Percentiles rank a stretch among this genome's conserved stretches.
Evolutionary conservation across 2,113 vertebrate genomes (phyloP).

Genomic region (Saguinus imperator): DNA sequence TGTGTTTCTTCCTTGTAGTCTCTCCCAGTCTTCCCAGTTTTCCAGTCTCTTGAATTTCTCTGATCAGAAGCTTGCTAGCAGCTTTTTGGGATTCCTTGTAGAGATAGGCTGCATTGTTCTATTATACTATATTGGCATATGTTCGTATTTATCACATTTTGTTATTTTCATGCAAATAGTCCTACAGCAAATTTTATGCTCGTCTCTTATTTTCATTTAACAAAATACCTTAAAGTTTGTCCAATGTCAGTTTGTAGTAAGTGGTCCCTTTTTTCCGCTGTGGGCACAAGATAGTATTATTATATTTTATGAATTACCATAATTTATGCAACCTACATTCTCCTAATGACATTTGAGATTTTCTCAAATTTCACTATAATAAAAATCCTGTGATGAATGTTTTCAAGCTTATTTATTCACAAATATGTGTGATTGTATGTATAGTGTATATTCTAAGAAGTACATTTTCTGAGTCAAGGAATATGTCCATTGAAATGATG

Average conservation of each 20-base stretch:
- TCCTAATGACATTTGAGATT: neutral
- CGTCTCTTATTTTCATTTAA: neutral
- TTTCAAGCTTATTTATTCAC: neutral
- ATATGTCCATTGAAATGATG: neutral
- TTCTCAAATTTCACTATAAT: neutral
- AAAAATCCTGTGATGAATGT: neutral
- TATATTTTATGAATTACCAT: neutral
- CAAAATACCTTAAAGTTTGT: neutral
- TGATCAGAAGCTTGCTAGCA: neutral
- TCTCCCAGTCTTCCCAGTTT: neutral
- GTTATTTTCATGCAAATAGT: neutral
- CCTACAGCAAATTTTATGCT: neutral
- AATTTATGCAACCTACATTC: neutral
- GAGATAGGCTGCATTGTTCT: neutral
- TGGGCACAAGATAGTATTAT: neutral
- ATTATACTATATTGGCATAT: neutral
- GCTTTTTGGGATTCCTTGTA: neutral
- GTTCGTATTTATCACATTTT: neutral
- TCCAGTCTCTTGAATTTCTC: neutral
- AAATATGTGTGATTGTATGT: neutral
- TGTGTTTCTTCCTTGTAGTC: neutral
- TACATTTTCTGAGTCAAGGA: neutral
- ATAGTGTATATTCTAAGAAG: neutral
- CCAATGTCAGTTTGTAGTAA: neutral
- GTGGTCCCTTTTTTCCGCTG: rapidly evolving